Percentiles rank a stretch among this genome's conserved stretches.
Conservation (phyloP, 2,888 invertebrate genomes). For the Icerya purchasi region DNA sequence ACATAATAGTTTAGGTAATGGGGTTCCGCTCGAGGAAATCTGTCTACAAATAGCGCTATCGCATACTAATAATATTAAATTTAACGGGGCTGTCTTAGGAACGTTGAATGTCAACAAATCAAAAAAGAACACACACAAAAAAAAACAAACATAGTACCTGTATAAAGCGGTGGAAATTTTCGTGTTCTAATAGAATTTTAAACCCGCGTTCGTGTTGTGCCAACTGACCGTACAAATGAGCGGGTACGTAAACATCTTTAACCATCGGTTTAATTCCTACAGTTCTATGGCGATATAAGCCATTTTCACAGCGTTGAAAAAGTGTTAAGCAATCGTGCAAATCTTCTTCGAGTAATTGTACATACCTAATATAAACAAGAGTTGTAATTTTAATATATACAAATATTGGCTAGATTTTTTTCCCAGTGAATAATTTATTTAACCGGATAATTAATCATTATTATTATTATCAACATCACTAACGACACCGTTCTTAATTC, state of each 20-base stretch:
- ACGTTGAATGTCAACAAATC: too few species aligned
- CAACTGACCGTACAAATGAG: constrained; percentile 70
- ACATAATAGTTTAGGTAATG: too few species aligned
- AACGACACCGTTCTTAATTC: too few species aligned
- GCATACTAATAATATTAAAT: too few species aligned
- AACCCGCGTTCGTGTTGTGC: constrained; percentile 42
- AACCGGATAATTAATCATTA: too few species aligned
- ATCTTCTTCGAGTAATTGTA: constrained; percentile 67
- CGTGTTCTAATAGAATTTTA: constrained; percentile 32
- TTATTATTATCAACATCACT: too few species aligned
- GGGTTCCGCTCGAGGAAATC: too few species aligned
- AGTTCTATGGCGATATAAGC: constrained; percentile 44
- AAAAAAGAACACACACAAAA: constrained; percentile 11
- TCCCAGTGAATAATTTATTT: too few species aligned
- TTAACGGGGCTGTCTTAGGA: too few species aligned
- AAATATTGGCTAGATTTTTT: too few species aligned
- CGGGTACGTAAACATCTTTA: constrained; percentile 32
- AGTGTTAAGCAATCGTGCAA: constrained; percentile 71
- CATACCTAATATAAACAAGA: constrained; percentile 37
- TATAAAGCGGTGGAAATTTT: constrained; percentile 29
- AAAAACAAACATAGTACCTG: constrained; percentile 22
- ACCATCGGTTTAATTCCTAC: constrained; percentile 27
- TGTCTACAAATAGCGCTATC: too few species aligned
- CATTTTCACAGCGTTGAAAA: constrained; percentile 57
- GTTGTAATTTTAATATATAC: too few species aligned